A percentile compares a stretch with the other conserved stretches of the same genome.
These are phyloP conservation scores for Malaclemys terrapin DNA, from an alignment of 2,113 vertebrate genomes.

Conservation along the genomic window DNA sequence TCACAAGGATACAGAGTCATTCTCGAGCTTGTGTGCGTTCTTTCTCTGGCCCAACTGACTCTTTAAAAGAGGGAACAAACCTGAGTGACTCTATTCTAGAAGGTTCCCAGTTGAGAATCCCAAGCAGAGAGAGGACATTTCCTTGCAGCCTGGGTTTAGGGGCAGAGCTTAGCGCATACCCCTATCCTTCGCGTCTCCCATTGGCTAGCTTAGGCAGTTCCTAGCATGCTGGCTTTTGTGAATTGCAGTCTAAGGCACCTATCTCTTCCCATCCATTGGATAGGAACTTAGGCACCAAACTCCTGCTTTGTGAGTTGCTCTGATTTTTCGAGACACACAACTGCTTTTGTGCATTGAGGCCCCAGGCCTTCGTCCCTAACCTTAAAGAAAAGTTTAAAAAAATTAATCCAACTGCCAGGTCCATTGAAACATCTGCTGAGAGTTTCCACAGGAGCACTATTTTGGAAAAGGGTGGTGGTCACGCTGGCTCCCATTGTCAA, in stretches of 20 bases:
- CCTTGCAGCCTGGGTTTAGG: too few species aligned
- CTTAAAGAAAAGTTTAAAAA: fast-evolving
- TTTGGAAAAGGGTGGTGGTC: not conserved
- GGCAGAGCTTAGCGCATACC: too few species aligned
- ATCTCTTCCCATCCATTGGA: not conserved
- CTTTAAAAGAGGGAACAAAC: too few species aligned
- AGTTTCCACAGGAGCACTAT: not conserved
- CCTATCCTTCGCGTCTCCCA: too few species aligned
- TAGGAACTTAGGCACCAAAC: not conserved
- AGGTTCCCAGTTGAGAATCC: too few species aligned
- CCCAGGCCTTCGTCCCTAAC: not conserved
- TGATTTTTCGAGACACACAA: not conserved
- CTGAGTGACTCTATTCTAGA: too few species aligned
- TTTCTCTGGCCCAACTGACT: too few species aligned
- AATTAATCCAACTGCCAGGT: not conserved
- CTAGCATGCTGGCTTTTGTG: not conserved
- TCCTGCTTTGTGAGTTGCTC: not conserved
- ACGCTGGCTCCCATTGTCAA: fast-evolving
- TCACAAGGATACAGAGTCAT: too few species aligned
- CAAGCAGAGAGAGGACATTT: too few species aligned
- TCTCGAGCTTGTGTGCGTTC: too few species aligned
- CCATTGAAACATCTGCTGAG: not conserved
- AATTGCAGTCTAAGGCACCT: not conserved
- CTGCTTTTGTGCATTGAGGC: not conserved
- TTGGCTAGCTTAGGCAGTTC: not conserved